Conservation (phyloP, 2,113 vertebrate species). For the Rattus norvegicus region GRCr8 NC_086020.1:47320501-47321000, state of each 20-base stretch:
- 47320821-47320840: background rate
- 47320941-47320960: background rate
- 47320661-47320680: background rate
- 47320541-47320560: background rate
- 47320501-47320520: background rate
- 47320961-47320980: background rate
- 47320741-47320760: background rate
- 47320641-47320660: too few species aligned
- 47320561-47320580: background rate
- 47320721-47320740: background rate
- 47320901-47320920: background rate
- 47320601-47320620: background rate
- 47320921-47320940: background rate
- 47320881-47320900: background rate
- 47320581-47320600: background rate
- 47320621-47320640: background rate
- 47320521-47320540: background rate
- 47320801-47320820: background rate
- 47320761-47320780: background rate
- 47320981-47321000: background rate
- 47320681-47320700: background rate
- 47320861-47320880: background rate
- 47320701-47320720: background rate
- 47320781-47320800: background rate
- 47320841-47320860: background rate